These are phyloP conservation scores for Papilio glaucus DNA, from an alignment of 1,140 invertebrate genomes.

Conservation along the genomic window DNA sequence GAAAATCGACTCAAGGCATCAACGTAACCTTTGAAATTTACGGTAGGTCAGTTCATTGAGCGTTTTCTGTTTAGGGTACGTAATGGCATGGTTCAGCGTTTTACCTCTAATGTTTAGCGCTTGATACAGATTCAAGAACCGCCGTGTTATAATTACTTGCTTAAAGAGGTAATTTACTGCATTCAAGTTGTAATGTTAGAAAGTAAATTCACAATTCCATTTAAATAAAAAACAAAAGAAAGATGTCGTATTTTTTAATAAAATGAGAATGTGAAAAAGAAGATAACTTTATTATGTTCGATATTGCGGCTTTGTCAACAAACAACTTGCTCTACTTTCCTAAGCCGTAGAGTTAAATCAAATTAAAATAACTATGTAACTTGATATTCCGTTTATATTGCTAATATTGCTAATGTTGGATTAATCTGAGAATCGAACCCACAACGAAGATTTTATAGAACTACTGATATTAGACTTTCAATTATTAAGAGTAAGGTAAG, in stretches of 20 bases:
- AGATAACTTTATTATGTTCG: background rate
- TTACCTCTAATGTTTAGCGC: background rate
- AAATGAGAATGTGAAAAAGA: background rate
- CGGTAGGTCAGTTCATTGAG: constrained; percentile 21
- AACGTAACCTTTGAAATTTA: constrained; percentile 29
- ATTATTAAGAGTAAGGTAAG: no score
- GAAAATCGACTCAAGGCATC: background rate
- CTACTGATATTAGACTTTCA: background rate
- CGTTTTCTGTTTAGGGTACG: background rate
- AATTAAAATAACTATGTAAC: constrained; percentile 14
- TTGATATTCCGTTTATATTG: background rate
- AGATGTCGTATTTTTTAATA: no score
- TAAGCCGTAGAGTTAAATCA: constrained; percentile 26
- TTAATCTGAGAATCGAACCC: background rate
- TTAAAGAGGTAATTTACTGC: no score
- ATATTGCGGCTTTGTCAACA: background rate
- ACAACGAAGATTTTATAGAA: background rate
- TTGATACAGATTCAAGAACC: background rate
- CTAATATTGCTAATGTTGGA: background rate
- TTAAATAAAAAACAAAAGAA: no score
- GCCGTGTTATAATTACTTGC: background rate
- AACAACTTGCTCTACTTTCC: constrained; percentile 17
- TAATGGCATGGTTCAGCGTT: background rate
- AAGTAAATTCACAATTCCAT: no score
- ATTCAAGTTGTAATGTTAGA: no score